Conservation (phyloP, 2,113 vertebrate species). For the Enhydra lutris region DNA sequence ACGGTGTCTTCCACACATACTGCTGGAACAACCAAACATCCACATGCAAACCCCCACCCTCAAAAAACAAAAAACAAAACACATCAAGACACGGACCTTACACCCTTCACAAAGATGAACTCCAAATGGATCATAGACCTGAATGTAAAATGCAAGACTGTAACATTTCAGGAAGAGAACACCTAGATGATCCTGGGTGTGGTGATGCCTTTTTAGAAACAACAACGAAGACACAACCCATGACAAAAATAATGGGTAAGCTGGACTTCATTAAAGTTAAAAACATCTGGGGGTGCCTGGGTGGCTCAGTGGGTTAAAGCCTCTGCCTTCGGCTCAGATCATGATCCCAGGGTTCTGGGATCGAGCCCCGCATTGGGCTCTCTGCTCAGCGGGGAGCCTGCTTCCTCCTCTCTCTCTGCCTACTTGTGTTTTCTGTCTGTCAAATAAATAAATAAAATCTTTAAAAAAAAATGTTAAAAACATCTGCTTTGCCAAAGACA, state of each 20-base stretch:
- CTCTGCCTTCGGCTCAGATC: no score
- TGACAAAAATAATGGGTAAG: neutral
- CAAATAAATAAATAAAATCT: no score
- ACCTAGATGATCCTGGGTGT: neutral
- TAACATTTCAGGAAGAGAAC: neutral
- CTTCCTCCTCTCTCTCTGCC: no score
- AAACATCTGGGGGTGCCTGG: neutral
- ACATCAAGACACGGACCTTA: neutral
- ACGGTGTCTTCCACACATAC: neutral
- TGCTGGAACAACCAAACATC: neutral
- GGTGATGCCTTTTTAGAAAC: neutral
- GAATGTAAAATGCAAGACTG: neutral
- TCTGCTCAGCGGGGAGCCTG: no score
- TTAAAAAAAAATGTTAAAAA: neutral
- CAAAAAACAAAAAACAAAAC: neutral
- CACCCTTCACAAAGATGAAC: neutral
- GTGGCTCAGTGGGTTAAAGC: no score
- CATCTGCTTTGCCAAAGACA: neutral
- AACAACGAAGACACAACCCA: neutral
- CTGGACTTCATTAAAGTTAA: neutral
- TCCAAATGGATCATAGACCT: neutral
- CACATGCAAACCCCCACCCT: no score
- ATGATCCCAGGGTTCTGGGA: no score
- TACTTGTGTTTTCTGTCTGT: no score
- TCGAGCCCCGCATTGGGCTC: no score